Base-by-base conservation (phyloP, 1,140 invertebrate species). In the Bombus waltoni region DNA sequence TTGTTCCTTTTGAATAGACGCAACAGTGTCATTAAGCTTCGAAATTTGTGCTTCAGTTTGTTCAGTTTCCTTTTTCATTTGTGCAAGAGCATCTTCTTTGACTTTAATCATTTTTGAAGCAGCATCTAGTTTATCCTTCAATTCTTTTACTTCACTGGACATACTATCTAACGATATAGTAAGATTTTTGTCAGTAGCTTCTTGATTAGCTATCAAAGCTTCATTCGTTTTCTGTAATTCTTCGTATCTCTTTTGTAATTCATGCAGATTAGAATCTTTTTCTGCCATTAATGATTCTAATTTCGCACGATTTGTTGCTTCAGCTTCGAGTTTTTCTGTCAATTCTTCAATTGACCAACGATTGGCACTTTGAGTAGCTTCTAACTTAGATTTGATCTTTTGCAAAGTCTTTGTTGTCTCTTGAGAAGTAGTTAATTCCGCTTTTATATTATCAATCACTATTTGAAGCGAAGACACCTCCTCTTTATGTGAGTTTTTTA, bases 351-450 rank as follows among this genome's bases (percentile, higher is more conserved):
- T 86, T 1, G 91, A 86, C 78, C 84, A 83, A 73, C 91, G 89
- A 77, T 80, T 86, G 44, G 85, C 85, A 35, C 89, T 81, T 75
- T 92, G 87, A 82, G 96, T 95, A 68, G 80, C 89, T 88, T 95
- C 94, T 28, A 96, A 89, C 90, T 95, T 95, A n/a, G 94, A 94
- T 89, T 95, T 96, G 3, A 94, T 92, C 78, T 96, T 94, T 81
- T 94, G 89, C 66, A 96, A 92, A 87, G 93, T 91, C 81, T 94
- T 95, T 53, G 96, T 94, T 68, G 95, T 91, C 44, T 96, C 94
- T 70, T 93, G 87, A 73, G 95, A 92, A 88, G 92, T 91, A 68
- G 92, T 93, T 65, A 96, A 94, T 81, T 95, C 94, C 4, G 94
- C 88, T 83, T 93, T 89, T 66, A 95, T 87, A 86, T 94, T 93